Conservation (phyloP, 2,113 vertebrate genomes). For the Zootoca vivipara region DNA sequence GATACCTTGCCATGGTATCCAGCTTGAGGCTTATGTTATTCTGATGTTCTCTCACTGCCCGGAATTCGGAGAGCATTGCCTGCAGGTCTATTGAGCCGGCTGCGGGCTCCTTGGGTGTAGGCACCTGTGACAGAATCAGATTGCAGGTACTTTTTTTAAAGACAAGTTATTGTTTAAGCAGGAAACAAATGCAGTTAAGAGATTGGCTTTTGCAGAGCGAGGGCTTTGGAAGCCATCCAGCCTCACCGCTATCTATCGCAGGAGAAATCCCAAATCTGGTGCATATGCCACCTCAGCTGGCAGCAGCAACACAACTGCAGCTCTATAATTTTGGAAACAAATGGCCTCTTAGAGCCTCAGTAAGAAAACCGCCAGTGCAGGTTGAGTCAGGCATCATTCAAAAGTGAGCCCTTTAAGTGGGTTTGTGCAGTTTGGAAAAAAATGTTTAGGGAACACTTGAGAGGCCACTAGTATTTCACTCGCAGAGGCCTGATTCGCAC, state of each 20-base stretch:
- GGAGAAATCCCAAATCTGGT: neutral
- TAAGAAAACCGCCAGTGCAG: neutral
- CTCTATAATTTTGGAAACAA: neutral
- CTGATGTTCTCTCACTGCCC: slow-evolving; percentile 73
- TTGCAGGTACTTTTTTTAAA: neutral
- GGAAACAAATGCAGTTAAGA: neutral
- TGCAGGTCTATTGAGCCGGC: slow-evolving; percentile 67
- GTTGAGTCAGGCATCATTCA: no score
- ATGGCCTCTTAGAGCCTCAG: neutral
- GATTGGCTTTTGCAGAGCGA: neutral
- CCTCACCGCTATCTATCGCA: neutral
- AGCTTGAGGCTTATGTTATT: slow-evolving; percentile 69
- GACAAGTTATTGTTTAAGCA: neutral
- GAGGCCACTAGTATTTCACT: neutral
- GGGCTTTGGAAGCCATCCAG: neutral
- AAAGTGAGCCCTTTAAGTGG: no score
- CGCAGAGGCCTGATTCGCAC: neutral
- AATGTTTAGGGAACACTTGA: neutral
- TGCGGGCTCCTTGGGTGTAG: slow-evolving; percentile 66
- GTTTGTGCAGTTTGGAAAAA: neutral
- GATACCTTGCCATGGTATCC: slow-evolving; percentile 74
- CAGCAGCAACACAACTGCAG: no score
- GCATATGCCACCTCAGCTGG: neutral
- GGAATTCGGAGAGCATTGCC: slow-evolving; percentile 71
- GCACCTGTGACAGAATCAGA: slow-evolving; percentile 52